These are phyloP conservation scores for Harmothoe impar DNA, from an alignment of 2,888 invertebrate genomes.

Conservation along the genomic window DNA sequence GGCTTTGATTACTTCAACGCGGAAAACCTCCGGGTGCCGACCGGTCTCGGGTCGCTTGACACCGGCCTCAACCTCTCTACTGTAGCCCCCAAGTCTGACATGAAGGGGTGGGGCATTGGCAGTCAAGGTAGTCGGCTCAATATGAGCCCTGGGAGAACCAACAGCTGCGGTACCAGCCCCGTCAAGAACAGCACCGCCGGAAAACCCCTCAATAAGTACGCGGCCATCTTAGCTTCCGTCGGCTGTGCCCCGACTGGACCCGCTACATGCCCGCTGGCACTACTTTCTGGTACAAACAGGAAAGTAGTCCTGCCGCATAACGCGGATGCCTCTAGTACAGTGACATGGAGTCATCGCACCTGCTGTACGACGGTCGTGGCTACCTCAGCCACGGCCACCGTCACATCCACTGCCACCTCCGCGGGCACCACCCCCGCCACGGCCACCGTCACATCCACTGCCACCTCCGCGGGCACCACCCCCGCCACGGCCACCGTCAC, in stretches of 20 bases:
- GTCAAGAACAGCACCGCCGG: background rate
- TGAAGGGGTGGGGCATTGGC: constrained; percentile 50
- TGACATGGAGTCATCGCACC: constrained; percentile 28
- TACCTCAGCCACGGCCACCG: background rate
- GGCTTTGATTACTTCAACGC: background rate
- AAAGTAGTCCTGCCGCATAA: background rate
- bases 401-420: background rate
- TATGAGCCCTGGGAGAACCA: background rate
- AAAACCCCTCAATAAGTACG: constrained; percentile 47
- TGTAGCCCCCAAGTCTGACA: background rate
- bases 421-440: background rate
- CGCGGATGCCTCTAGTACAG: background rate
- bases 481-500: too few relatives aligned
- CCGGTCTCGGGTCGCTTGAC: background rate
- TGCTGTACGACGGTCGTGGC: background rate
- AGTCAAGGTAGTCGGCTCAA: background rate
- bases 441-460: too few relatives aligned
- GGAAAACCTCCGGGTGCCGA: background rate
- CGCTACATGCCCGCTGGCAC: constrained; percentile 16
- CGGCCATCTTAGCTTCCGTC: constrained; percentile 48
- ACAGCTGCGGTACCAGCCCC: constrained; percentile 41
- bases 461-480: too few relatives aligned
- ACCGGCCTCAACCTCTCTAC: constrained; percentile 34
- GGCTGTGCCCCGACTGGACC: constrained; percentile 25
- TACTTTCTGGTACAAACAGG: constrained; percentile 1